Base-by-base conservation (phyloP, 2,113 vertebrate species). In the Eleginops maclovinus region DNA sequence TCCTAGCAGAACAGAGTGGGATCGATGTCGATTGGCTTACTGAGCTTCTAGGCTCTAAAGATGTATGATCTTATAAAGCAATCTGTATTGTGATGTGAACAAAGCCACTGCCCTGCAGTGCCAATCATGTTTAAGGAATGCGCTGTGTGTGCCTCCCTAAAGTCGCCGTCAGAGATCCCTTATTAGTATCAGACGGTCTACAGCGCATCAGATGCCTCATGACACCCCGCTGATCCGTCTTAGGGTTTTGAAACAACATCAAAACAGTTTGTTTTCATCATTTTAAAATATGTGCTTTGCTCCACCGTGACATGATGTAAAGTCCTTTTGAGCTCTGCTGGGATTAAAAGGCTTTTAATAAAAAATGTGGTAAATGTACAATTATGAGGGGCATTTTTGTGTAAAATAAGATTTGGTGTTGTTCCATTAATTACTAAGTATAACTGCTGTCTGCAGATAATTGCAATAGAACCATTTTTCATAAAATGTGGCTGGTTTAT, bases 331-430 rank as follows among this genome's bases (percentile, higher is more conserved):
- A 61, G 46, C 47, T 75, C 54, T 26, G 24, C 49, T 43, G 55
- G 76, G 64, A 78, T 75, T 82, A 53, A 83, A 75, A 67, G 54
- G n/a, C 50, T 74, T n/a, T 62, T 77, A 60, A 68, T 31, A 67
- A 67, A 58, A 44, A 24, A 4, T 24, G 15, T 76, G 43, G 79
- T 74, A 78, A 65, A 88, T 75, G 63, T 54, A 56, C 55, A 55
- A 72, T 77, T 75, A 81, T 36, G 41, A 22, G 22, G 9, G 4
- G 26, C 36, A 46, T 47, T 60, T 41, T 60, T 47, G 54, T 59
- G 51, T 66, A 50, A 75, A 79, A 81, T 61, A 67, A 59, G 22
- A 11, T 68, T 61, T 84, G 49, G 3, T 60, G 46, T 81, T 77
- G 69, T 84, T 71, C 31, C 36, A 63, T 21, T 50, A 36, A 65